Conservation (phyloP, 2,113 vertebrate species). For the Suricata suricatta region DNA sequence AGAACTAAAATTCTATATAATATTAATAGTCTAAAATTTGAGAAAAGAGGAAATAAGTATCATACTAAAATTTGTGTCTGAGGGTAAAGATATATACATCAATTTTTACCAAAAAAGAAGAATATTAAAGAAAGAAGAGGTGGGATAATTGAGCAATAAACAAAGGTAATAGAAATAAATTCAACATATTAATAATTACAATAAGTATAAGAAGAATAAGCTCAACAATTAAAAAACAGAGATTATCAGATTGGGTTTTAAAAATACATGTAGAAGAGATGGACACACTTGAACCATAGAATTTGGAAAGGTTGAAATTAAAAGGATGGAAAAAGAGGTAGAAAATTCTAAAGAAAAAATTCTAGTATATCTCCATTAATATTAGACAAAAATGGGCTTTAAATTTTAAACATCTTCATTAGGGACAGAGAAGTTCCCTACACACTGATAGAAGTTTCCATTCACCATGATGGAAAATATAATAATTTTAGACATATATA, state of each 20-base stretch:
- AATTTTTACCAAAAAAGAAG: background rate
- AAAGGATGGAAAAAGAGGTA: background rate
- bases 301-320: background rate
- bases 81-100: background rate
- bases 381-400: background rate
- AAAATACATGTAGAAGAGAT: background rate
- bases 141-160: background rate
- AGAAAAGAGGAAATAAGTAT: background rate
- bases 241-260: background rate
- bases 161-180: background rate
- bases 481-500: background rate
- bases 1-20: background rate
- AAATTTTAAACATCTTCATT: background rate
- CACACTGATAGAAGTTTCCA: background rate
- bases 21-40: background rate
- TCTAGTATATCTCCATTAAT: background rate
- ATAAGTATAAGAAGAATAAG: background rate
- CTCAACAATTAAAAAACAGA: background rate
- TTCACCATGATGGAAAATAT: background rate
- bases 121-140: background rate
- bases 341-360: background rate
- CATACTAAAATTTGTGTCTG: background rate
- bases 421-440: background rate
- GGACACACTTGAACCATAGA: background rate
- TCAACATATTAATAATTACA: background rate